Evolutionary conservation across 1,140 invertebrate genomes (phyloP), one percentile per base, ranked within the genome.

Genomic region (Chironomus tepperi): DNA sequence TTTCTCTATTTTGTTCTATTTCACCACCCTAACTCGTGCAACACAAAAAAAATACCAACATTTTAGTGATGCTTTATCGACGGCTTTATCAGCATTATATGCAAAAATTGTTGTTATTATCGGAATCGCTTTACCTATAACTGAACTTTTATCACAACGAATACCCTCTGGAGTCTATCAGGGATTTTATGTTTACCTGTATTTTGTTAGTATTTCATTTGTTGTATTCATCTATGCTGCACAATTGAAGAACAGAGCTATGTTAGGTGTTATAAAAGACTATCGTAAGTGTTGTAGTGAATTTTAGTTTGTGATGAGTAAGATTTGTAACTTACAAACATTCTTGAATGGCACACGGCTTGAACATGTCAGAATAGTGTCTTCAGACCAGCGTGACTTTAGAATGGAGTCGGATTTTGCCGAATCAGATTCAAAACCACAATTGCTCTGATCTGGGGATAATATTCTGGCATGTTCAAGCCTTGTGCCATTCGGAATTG

Each of bases 171-270:
- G 84, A 75, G 84, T 88, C 70, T 88, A 89, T 78, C 85, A 93
- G 88, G 89, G 89, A n/a, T 94, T 93, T 81, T 94, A 93, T 78
- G 83, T 93, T 0, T 94, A 92, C 79, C 83, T 94, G 67, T 94
- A 93, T 80, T 79, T 87, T 7, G 86, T 86, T 19, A 91, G 90
- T 78, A 89, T 94, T 15, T 75, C 86, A 2, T 94, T 94, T 81
- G 87, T 94, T 21, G 83, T 90, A 19, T 91, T 91, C 76, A 87
- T 92, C 75, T 92, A 92, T 79, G 84, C 88, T 3, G 90, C 88
- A 73, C 82, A 93, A 42, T 81, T 93, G 3, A 85, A 86, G 19
- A 86, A 90, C 77, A 87, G 86, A 76, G 85, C 86, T 12, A 79
- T 88, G 0, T 80, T 83, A 24, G 83, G 81, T 76, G 80, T 83